These are phyloP conservation scores for Nephrotoma appendiculata DNA, from an alignment of 2,888 invertebrate genomes.

Conservation along the genomic window DNA sequence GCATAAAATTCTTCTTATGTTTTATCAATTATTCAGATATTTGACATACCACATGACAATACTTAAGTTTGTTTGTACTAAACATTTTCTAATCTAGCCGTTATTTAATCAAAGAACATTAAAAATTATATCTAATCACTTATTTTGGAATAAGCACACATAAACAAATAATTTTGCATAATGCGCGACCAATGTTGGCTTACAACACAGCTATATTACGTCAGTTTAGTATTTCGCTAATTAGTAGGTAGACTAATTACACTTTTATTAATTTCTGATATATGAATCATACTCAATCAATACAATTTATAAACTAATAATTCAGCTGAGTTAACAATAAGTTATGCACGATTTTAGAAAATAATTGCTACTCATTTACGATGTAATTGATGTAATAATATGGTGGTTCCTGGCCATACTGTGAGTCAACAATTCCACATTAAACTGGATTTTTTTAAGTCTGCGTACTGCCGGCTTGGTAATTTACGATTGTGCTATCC, in stretches of 20 bases:
- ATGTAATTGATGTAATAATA: background rate
- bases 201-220: background rate
- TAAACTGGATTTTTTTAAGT: background rate
- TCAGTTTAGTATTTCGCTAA: background rate
- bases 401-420: background rate
- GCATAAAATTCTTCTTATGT: background rate
- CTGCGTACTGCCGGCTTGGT: background rate
- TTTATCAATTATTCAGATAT: background rate
- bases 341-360: background rate
- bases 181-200: background rate
- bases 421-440: background rate
- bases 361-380: background rate
- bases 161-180: background rate
- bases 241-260: background rate
- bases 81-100: background rate
- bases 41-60: background rate
- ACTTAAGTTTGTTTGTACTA: background rate
- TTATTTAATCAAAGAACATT: background rate
- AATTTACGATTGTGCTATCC: background rate
- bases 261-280: background rate
- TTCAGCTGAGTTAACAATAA: background rate
- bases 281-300: background rate
- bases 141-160: background rate
- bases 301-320: background rate
- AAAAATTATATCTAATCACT: background rate